phyloP scores from a whole-genome alignment of 1,140 invertebrate species.

The Nilaparvata lugens region DNA sequence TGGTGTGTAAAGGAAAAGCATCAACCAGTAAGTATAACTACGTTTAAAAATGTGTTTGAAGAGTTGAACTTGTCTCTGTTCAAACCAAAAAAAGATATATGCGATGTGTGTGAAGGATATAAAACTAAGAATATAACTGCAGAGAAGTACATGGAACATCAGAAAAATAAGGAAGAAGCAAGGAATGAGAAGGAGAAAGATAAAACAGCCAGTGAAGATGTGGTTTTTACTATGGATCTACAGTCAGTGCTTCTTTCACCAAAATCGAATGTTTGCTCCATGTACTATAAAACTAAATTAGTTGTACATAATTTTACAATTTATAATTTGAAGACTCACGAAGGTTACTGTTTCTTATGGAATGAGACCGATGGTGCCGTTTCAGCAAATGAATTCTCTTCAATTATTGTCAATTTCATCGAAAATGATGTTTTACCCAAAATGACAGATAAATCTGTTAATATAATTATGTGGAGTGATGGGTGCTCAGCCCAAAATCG shows the following conservation, averaged over 20 bases:
- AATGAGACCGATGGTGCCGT: constrained; percentile 26
- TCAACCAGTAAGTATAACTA: constrained; percentile 5
- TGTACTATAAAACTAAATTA: constrained; percentile 14
- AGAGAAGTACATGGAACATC: constrained; percentile 27
- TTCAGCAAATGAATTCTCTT: constrained; percentile 22
- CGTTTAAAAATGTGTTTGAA: constrained; percentile 22
- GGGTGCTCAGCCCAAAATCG: constrained; percentile 33
- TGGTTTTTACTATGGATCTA: constrained; percentile 27
- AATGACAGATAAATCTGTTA: constrained; percentile 3
- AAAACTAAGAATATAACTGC: constrained; percentile 29
- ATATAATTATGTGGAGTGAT: constrained; percentile 30
- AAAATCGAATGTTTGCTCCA: constrained; percentile 2
- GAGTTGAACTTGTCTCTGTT: constrained; percentile 29
- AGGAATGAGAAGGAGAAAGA: constrained; percentile 24
- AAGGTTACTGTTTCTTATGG: constrained; percentile 25
- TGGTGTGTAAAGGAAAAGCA: constrained; percentile 12
- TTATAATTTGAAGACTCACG: constrained; percentile 10
- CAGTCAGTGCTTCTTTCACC: constrained; percentile 14
- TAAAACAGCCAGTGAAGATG: constrained; percentile 14
- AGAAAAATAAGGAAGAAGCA: constrained; percentile 24
- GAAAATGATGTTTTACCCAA: not conserved
- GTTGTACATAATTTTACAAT: constrained; percentile 11
- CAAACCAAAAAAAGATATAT: constrained; percentile 34
- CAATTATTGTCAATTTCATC: constrained; percentile 16
- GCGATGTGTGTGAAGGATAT: constrained; percentile 30